phyloP scores from a whole-genome alignment of 1,140 invertebrate genomes.

The Aphelinus atriplicis region DNA sequence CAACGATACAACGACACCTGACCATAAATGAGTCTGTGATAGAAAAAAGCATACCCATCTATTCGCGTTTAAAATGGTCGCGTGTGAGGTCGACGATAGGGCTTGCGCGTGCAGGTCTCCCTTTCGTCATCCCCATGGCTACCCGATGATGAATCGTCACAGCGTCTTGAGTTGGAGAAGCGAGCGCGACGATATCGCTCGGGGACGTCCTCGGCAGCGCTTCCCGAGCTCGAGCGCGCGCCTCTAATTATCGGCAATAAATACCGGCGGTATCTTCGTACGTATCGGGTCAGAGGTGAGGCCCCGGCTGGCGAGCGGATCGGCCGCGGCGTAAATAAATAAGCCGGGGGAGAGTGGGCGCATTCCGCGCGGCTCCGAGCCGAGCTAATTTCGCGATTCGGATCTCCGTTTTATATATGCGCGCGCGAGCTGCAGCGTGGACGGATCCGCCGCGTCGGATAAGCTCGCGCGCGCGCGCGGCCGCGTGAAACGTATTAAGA shows the following conservation, averaged over 20 bases:
- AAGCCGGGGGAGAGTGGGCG: no score
- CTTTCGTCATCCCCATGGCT: slow-evolving; percentile 14
- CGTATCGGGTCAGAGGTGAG: slow-evolving; percentile 62
- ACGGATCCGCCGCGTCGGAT: no score
- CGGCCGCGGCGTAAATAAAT: no score
- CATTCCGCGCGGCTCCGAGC: no score
- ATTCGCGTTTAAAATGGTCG: no score
- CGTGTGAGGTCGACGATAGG: no score
- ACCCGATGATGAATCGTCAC: slow-evolving; percentile 2
- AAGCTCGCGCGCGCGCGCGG: background rate
- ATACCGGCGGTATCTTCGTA: slow-evolving; percentile 60
- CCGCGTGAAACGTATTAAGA: slow-evolving; percentile 42
- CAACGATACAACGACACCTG: no score
- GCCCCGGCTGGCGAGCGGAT: slow-evolving; percentile 19
- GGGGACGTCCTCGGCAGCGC: slow-evolving; percentile 58
- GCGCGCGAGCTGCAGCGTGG: background rate
- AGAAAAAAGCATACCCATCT: no score
- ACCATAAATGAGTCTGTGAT: no score
- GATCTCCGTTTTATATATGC: slow-evolving; percentile 43
- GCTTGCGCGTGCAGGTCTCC: background rate
- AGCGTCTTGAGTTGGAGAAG: background rate
- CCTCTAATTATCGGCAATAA: slow-evolving; percentile 68
- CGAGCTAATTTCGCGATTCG: slow-evolving; percentile 53
- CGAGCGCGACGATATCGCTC: background rate
- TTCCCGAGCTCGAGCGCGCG: slow-evolving; percentile 54